Evolutionary conservation across 2,113 vertebrate species (phyloP), one percentile per base, ranked within the genome.

Genomic region (Nothocercus nigrocapillus): DNA sequence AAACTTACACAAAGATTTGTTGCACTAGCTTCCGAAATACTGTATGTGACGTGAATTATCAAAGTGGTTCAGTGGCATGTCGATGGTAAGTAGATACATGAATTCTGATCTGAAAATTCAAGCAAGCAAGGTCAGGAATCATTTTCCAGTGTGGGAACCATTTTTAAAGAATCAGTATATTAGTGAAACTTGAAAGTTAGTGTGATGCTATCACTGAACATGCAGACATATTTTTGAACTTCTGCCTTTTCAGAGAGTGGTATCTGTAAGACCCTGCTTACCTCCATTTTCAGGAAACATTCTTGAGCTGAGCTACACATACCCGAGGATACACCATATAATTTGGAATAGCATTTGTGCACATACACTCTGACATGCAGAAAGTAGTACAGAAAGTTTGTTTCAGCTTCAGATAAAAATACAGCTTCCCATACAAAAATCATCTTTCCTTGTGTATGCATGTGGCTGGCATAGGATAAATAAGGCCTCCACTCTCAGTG

Each of bases 211-310:
- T 62, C 85, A 67, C 45, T 85, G 62, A 85, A 93, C 38, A 49
- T 1, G 27, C 51, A 61, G 15, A 49, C 6, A 21, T 5, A 4
- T 56, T 85, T 82, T 49, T 62, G 4, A 79, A 82, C 25, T 58
- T 56, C 16, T 59, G 53, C 13, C 25, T 54, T 18, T 28, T 85
- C 34, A 34, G 88, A 72, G 16, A 27, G 3, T 66, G 5, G 17
- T 56, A 47, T 36, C 54, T 72, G 4, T 58, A 85, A 53, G 32
- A 82, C 38, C 15, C 25, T 68, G 20, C 7, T 32, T 51, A 44
- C 2, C 34, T 24, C 13, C 32, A 0, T 79, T 85, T 20, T 44
- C 44, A 34, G 30, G 10, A 69, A 1, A 1, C 8, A 0, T 19
- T 66, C 20, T 54, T 32, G 61, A 66, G 56, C 34, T 66, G 16